Base-by-base conservation (phyloP, 2,888 invertebrate species). In the Phaedon cochleariae region DNA sequence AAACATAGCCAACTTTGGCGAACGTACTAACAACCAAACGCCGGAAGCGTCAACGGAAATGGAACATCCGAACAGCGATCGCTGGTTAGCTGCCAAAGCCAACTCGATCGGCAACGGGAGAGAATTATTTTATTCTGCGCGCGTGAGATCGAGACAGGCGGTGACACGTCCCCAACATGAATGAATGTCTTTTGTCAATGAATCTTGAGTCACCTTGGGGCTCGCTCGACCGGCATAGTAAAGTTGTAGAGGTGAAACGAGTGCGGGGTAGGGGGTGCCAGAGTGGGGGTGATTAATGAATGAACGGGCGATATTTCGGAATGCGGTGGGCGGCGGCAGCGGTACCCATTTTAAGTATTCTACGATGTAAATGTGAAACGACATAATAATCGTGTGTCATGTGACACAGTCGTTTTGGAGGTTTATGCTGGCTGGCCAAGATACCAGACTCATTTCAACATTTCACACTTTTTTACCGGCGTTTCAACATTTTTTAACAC, bases 191-290 rank as follows among this genome's bases (percentile, higher is more conserved):
- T 55, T 49, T 15, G 22, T 52, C 59, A 62, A 65, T 66, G 66
- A 66, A 54, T 64, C n/a, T 58, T 45, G 15, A 41, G 62, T 66
- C 66, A 66, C 66, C 66, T 66, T 66, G 66, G 45, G 26, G 4
- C 26, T n/a, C n/a, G n/a, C n/a, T n/a, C n/a, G n/a, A n/a, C n/a
- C 54, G 54, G 54, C 22, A 41, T 57, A 57, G 57, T 57, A 57
- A 57, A 57, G 57, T 57, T 57, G 57, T 57, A 57, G 57, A 45
- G 57, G 57, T 22, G 57, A 45, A 5, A 17, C n/a, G 41, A 41
- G 21, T 41, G 41, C 20, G 20, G 46, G 45, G 45, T 26, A 9
- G 17, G 22, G 55, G 26, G 12, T 4, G 41, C 4, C n/a, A 15
- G 41, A 17, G 45, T 10, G 29, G 45, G 45, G 57, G 6, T 12